Conservation (phyloP, 2,113 vertebrate genomes). For the Fregetta grallaria region DNA sequence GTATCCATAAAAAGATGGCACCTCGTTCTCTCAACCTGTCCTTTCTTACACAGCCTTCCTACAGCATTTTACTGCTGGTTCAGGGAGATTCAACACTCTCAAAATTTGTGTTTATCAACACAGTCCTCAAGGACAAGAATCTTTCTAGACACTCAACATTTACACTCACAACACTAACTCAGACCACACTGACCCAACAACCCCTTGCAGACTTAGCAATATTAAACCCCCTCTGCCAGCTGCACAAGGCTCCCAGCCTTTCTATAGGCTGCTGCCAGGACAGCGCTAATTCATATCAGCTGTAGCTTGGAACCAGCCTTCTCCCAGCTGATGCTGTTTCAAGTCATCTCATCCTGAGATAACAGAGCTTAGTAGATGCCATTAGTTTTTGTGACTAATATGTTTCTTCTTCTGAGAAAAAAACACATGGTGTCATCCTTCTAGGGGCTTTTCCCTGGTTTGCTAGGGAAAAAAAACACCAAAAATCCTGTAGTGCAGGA, state of each 20-base stretch:
- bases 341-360: background rate
- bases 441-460: background rate
- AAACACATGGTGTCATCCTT: background rate
- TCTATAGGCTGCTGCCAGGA: background rate
- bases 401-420: background rate
- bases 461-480: background rate
- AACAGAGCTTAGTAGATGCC: background rate
- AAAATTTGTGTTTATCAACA: background rate
- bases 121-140: background rate
- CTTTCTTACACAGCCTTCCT: background rate
- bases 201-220: accelerated
- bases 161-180: background rate
- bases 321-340: background rate
- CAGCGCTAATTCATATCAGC: background rate
- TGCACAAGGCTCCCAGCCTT: background rate
- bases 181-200: background rate
- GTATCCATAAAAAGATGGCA: background rate
- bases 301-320: background rate
- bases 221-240: background rate
- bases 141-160: background rate
- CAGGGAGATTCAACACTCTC: background rate
- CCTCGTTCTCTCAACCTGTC: background rate
- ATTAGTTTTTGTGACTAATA: background rate
- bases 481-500: background rate
- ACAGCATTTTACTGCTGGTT: background rate